Evolutionary conservation across 53 echinoderm and acorn worm species (phyloP).

Genomic region (Pentamera pediparva): DNA sequence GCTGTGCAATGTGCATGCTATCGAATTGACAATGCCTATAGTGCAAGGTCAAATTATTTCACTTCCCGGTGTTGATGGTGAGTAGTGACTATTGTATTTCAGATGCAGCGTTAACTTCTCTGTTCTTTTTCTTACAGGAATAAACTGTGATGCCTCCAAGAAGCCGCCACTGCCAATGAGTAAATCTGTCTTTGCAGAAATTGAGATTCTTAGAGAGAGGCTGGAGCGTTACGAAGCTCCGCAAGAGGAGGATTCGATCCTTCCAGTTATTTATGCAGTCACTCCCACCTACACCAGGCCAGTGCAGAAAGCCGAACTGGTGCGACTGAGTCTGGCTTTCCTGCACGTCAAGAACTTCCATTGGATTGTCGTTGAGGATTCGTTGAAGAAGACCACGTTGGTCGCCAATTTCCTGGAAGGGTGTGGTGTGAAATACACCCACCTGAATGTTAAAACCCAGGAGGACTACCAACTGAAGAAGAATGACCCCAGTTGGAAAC

Average conservation of each 20-base stretch:
- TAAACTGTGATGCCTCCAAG: too few relatives aligned
- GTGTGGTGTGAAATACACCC: conserved; percentile 74
- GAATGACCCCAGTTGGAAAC: conserved; percentile 83
- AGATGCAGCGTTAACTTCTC: too few relatives aligned
- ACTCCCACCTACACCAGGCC: conserved; percentile 90
- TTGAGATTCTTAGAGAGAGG: too few relatives aligned
- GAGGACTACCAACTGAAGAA: conserved; percentile 59
- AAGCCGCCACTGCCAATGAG: too few relatives aligned
- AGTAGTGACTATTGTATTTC: too few relatives aligned
- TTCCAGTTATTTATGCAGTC: conserved; percentile 79
- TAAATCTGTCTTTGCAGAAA: too few relatives aligned
- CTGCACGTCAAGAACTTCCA: conserved; percentile 75
- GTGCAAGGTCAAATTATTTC: too few relatives aligned
- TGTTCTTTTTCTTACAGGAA: too few relatives aligned
- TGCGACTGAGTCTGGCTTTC: conserved; percentile 64
- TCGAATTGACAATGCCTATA: too few relatives aligned
- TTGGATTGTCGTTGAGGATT: conserved; percentile 96
- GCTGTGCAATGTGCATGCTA: too few relatives aligned
- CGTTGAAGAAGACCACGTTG: conserved; percentile 50
- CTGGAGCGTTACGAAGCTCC: too few relatives aligned
- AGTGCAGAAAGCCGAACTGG: conserved; percentile 92
- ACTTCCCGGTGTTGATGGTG: too few relatives aligned
- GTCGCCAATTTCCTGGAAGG: conserved; percentile 55
- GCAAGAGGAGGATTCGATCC: not conserved
- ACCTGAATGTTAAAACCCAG: conserved; percentile 68